Conservation (phyloP, 2,797 vertebrate species). For the Scolopax rusticola region DNA sequence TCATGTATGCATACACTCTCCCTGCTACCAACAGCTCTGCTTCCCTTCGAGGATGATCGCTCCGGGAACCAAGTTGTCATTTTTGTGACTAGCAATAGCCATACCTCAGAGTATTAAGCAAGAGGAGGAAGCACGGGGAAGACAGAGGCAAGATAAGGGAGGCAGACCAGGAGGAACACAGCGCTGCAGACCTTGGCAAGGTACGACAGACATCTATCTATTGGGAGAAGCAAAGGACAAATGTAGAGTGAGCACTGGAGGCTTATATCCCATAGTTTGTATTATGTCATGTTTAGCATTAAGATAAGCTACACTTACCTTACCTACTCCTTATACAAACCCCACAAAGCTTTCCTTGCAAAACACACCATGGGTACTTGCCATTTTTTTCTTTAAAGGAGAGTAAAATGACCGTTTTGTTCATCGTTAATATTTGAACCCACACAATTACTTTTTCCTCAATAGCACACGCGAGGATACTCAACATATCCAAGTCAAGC, state of each 20-base stretch:
- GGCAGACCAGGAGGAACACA: not conserved
- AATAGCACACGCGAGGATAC: slow-evolving; percentile 22
- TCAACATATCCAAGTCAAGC: not conserved
- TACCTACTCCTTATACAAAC: not conserved
- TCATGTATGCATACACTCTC: not conserved
- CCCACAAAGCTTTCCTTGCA: not conserved
- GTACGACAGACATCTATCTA: not conserved
- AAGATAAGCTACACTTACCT: not conserved
- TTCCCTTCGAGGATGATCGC: not conserved
- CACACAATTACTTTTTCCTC: slow-evolving; percentile 28
- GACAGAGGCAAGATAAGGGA: not conserved
- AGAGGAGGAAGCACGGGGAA: not conserved
- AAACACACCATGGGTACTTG: not conserved
- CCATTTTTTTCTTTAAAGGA: not conserved
- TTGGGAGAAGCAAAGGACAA: not conserved
- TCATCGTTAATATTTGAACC: slow-evolving; percentile 5
- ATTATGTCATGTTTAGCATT: not conserved
- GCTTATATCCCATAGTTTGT: not conserved
- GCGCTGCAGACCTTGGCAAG: not conserved
- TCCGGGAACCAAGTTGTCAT: not conserved
- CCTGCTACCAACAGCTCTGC: not conserved
- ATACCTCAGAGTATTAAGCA: rapidly evolving
- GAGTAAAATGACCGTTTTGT: slow-evolving; percentile 14
- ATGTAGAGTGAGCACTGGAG: not conserved
- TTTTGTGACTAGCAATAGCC: not conserved